A percentile compares a stretch with the other conserved stretches of the same genome.
phyloP scores from a whole-genome alignment of 2,888 invertebrate genomes.

The Patella ulyssiponensis region DNA sequence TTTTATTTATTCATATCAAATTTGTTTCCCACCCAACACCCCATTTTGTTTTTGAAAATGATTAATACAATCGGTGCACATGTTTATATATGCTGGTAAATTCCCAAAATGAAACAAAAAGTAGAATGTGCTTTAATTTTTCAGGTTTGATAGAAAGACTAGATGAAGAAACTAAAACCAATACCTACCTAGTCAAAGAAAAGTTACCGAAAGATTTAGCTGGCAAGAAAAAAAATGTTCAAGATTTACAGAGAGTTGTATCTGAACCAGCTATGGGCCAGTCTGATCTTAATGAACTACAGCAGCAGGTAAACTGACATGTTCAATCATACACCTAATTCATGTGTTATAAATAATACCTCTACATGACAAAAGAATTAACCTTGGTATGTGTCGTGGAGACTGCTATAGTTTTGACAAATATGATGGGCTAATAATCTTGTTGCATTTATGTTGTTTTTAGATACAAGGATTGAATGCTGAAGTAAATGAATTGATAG shows the following conservation, averaged over 20 bases:
- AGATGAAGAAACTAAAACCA: constrained; percentile 84
- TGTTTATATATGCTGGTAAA: background rate
- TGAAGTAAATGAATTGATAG: constrained; percentile 82
- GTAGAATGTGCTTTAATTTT: background rate
- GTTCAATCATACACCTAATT: background rate
- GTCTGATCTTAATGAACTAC: constrained; percentile 78
- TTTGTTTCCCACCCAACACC: no score
- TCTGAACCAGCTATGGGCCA: constrained; percentile 80
- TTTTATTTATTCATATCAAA: no score
- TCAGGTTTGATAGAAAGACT: constrained; percentile 80
- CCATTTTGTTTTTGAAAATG: no score
- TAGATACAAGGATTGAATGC: constrained; percentile 74
- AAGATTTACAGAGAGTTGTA: constrained; percentile 80
- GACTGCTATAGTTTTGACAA: no score
- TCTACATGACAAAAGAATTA: background rate
- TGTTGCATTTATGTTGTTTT: constrained; percentile 2
- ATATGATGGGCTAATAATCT: no score
- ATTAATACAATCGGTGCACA: no score
- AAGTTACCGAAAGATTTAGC: constrained; percentile 84
- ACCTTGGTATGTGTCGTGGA: background rate
- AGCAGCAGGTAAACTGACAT: constrained; percentile 75
- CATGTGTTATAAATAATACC: background rate
- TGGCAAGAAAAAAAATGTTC: constrained; percentile 78
- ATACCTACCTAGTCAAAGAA: constrained; percentile 83
- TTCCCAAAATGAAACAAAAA: background rate